Evolutionary conservation across 2,113 vertebrate species (phyloP).

Genomic region (Fulmarus glacialis): DNA sequence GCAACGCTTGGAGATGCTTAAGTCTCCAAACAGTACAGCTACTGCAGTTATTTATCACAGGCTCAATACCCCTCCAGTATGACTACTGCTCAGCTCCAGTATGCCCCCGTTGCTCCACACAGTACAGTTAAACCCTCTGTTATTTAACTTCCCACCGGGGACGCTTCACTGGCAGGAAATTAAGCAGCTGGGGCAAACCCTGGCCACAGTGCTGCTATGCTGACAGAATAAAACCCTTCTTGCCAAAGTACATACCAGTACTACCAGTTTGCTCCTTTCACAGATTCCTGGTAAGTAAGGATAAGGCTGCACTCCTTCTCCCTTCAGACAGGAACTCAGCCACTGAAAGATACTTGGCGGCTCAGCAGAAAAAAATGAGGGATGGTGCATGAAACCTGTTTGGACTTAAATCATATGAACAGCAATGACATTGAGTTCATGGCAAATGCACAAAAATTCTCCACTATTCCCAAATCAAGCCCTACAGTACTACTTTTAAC

Average conservation of each 20-base stretch:
- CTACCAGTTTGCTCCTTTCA: conserved; percentile 89
- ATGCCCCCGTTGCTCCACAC: background rate
- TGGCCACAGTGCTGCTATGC: background rate
- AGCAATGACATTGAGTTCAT: background rate
- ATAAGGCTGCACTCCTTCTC: conserved; percentile 82
- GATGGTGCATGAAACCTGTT: conserved; percentile 88
- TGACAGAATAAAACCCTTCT: background rate
- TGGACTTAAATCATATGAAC: conserved; percentile 75
- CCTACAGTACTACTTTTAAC: background rate
- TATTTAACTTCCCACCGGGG: background rate
- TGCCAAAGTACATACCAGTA: conserved; percentile 81
- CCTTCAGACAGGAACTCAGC: conserved; percentile 90
- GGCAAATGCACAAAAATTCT: background rate
- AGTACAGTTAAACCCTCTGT: background rate
- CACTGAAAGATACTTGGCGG: conserved; percentile 92
- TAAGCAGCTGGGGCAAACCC: background rate
- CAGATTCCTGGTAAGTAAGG: conserved; percentile 91
- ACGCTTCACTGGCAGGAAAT: background rate
- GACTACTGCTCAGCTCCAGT: background rate
- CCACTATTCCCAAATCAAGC: background rate
- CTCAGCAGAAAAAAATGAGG: conserved; percentile 84
- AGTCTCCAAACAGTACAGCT: background rate
- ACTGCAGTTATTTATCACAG: background rate
- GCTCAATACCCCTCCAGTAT: background rate
- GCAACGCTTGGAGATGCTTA: background rate